phyloP scores from a whole-genome alignment of 1,140 invertebrate species.

The Lordiphosa collinella region DNA sequence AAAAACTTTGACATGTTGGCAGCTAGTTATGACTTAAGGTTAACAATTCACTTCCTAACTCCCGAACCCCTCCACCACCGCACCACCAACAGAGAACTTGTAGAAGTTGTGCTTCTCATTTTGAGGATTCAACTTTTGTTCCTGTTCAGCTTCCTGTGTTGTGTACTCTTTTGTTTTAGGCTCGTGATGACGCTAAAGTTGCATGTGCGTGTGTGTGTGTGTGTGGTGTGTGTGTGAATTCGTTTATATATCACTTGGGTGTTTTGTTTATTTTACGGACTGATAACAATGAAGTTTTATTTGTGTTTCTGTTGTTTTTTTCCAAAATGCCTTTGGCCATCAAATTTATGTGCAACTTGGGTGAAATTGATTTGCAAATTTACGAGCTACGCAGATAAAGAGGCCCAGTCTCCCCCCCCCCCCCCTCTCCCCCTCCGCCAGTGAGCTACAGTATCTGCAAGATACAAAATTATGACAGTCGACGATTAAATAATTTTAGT shows the following conservation, averaged over 20 bases:
- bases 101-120: too few species aligned
- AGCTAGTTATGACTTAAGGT: too few species aligned
- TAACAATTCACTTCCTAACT: not conserved
- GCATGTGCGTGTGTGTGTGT: not conserved
- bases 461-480: conserved; percentile 6
- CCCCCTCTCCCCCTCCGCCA: not conserved
- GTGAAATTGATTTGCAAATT: conserved; percentile 56
- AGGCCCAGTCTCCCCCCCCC: not conserved
- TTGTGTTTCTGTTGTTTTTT: conserved; percentile 1
- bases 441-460: conserved; percentile 17
- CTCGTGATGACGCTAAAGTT: not conserved
- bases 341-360: conserved; percentile 55
- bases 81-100: too few species aligned
- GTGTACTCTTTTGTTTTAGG: not conserved
- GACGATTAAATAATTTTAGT: conserved; percentile 37
- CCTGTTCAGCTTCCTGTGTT: not conserved
- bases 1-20: too few species aligned
- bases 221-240: conserved; percentile 1
- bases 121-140: not conserved
- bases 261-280: too few species aligned
- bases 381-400: conserved; percentile 15
- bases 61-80: not conserved
- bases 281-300: not conserved
- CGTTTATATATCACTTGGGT: too few species aligned
- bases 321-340: conserved; percentile 3